Base-by-base conservation (phyloP, 2,113 vertebrate species). In the Antechinus flavipes region DNA sequence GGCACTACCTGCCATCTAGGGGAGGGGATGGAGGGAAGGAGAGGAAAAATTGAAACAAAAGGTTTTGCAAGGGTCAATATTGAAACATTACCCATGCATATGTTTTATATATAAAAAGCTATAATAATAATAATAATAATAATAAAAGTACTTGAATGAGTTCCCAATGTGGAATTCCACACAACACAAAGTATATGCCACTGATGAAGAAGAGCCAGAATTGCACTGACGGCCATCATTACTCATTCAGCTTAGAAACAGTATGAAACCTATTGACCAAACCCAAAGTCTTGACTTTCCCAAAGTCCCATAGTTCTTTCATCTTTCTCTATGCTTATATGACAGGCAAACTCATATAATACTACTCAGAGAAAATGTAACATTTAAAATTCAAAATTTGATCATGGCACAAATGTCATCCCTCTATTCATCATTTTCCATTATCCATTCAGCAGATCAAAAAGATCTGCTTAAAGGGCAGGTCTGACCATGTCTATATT, bases 201-300 rank as follows among this genome's bases (percentile, higher is more conserved):
- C 30, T 16, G 16, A 49, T 46, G 47, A 46, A 49, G 46, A 90
- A 49, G 46, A 90, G 24, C 2, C 47, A 47, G 46, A 90, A 49
- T 90, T 49, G 93, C 30, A 54, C 30, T 26, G 46, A 53, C 47
- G 54, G 68, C 55, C 95, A 76, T 54, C 94, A 94, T 35, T 90
- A 46, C 22, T 94, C 46, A 46, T 50, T 68, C n/a, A 52, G 0
- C 89, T 30, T 90, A n/a, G 89, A 27, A 90, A 53, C 76, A 91
- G 47, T 90, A 93, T 30, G 92, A 84, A 84, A 68, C 61, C 61
- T 68, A 19, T 35, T 68, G 14, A 68, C 61, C 35, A n/a, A 68
- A n/a, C 19, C 68, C 35, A 84, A 84, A 42, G 68, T 16, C 35
- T 84, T 84, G 68, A 84, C 68, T 84, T 84, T 84, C 7, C 68